A percentile compares a stretch with the other conserved stretches of the same genome.
phyloP scores from a whole-genome alignment of 2,113 vertebrate genomes.

The Oncorhynchus nerka region DNA sequence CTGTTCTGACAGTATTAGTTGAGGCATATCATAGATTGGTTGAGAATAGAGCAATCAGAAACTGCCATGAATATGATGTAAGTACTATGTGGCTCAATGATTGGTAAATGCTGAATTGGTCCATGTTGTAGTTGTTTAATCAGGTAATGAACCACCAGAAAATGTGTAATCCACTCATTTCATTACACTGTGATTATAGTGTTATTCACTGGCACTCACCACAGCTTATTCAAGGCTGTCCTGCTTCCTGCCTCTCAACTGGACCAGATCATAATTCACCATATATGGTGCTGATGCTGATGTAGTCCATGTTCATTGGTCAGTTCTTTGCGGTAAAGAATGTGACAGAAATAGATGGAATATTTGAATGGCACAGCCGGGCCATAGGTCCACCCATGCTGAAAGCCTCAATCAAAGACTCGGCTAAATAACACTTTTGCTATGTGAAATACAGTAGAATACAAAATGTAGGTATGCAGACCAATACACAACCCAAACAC shows the following conservation, averaged over 20 bases:
- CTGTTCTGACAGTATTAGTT: no score
- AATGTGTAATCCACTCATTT: not conserved
- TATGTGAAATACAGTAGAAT: not conserved
- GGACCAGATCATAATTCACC: not conserved
- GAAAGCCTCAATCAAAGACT: not conserved
- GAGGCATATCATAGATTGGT: not conserved
- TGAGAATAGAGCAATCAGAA: not conserved
- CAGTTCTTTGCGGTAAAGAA: not conserved
- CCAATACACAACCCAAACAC: no score
- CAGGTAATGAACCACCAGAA: not conserved
- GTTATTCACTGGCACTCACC: not conserved
- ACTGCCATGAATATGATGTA: not conserved
- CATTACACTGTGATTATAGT: no score
- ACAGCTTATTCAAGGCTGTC: not conserved
- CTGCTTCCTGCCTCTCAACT: not conserved
- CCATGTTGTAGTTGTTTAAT: not conserved
- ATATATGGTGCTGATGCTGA: constrained; percentile 6
- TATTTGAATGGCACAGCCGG: not conserved
- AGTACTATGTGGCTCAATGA: not conserved
- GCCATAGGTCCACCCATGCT: not conserved
- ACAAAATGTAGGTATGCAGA: no score
- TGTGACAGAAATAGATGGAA: not conserved
- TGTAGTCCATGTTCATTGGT: not conserved
- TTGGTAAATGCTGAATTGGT: no score
- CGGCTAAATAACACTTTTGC: not conserved